Evolutionary conservation across 2,113 vertebrate species (phyloP), one percentile per base, ranked within the genome.

Genomic region (Lates calcarifer): DNA sequence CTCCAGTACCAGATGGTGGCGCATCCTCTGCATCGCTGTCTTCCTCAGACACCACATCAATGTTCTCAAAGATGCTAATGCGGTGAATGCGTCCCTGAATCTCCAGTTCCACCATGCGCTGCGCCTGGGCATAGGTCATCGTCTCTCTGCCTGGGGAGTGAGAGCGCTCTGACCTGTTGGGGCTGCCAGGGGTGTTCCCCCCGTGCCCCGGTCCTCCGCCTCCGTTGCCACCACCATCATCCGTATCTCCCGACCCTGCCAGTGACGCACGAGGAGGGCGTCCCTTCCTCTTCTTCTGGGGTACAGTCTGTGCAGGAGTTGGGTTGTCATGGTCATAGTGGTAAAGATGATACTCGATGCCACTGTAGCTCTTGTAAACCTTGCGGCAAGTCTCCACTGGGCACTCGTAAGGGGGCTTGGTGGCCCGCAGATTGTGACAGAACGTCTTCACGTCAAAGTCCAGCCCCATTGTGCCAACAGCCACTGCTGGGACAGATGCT

Each of bases 381-480:
- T 98, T 99, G 35, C 98, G 96, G 92, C 98, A 99, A 60, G 95
- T 97, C 88, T 97, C 97, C 90, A 99, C 97, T 0, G 98, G 98
- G 51, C 98, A 99, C 92, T 99, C 98, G 12, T 99, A 99, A 0
- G 98, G 98, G n/a, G 98, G 98, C 85, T 99, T 99, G 87, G 97
- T 97, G 55, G 98, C 98, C 89, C 98, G 95, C 62, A 99, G 93
- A 77, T 99, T 98, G 94, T 98, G 97, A 93, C 98, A 99, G 93
- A 98, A 99, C 11, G 97, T 99, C 95, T 99, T 99, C 68, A 99
- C 98, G 15, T 99, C 98, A 87, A 99, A 98, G 92, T 99, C 98
- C 92, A 98, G 96, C 87, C 98, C 98, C 98, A 99, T 99, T 69
- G 86, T 91, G 92, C 91, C 91, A 83, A 90, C 65, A 82, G 87